Evolutionary conservation across 2,113 vertebrate species (phyloP), one percentile per base, ranked within the genome.

Genomic region (Calonectris borealis): DNA sequence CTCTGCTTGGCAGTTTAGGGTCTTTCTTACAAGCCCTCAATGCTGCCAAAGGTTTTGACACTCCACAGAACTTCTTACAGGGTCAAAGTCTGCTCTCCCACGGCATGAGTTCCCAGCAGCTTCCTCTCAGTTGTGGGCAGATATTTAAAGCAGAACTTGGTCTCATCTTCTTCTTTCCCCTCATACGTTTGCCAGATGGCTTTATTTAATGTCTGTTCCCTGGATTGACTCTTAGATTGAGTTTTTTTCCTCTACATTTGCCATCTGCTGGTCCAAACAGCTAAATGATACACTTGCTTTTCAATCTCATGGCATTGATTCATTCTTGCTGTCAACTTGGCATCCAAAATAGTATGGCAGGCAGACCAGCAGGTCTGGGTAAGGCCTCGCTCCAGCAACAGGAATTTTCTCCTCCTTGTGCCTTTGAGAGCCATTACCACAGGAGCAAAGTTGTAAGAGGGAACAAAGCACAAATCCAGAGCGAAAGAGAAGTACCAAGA

Each of bases 201-300:
- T 97, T 89, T 95, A 87, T 80, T 95, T 96, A 91, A 92, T 55
- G 66, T 73, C 66, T 93, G 3, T 62, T 94, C 94, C 86, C 89
- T 73, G 69, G 54, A 91, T n/a, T 93, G 71, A 78, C 62, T 95
- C 82, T 93, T 65, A 86, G 68, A 90, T 77, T 15, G 44, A 54
- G 54, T 66, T 95, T 93, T 78, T 94, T 79, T 76, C 77, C 89
- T 83, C 91, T 90, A 40, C 82, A 93, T 57, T 97, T 96, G 81
- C 91, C 97, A 96, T 96, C 97, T 97, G 95, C 78, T 93, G 55
- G 64, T 93, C 68, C 87, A 96, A 94, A 90, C 84, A 96, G 75
- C 75, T 66, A 88, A 95, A 91, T 29, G 48, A 96, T 88, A 77
- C 42, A 75, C 51, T 93, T 87, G 72, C 82, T 93, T 94, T 93